Evolutionary conservation across 2,113 vertebrate genomes (phyloP).

Genomic region (Psammodynastes pulverulentus): DNA sequence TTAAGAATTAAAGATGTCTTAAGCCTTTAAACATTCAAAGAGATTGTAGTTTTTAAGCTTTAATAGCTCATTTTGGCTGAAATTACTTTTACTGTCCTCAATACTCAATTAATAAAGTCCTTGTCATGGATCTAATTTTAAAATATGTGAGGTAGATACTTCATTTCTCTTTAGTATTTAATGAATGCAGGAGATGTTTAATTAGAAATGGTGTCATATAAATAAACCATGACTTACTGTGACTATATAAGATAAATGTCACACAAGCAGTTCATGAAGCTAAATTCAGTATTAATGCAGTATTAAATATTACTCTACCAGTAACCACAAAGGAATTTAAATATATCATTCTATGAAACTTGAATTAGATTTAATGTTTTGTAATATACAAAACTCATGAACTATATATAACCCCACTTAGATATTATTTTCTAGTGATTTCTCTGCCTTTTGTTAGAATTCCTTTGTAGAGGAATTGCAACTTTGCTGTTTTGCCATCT

Average conservation of each 20-base stretch:
- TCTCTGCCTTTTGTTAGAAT: not conserved
- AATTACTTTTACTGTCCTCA: slow-evolving; percentile 40
- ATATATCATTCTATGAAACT: slow-evolving; percentile 30
- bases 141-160: slow-evolving; percentile 30
- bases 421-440: not conserved
- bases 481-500: not conserved
- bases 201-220: slow-evolving; percentile 48
- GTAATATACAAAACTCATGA: not conserved
- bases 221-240: slow-evolving; percentile 46
- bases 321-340: slow-evolving; percentile 31
- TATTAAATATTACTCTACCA: not conserved
- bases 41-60: not conserved
- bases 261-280: slow-evolving; percentile 13
- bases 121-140: slow-evolving; percentile 44
- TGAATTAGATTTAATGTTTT: not conserved
- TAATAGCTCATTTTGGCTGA: slow-evolving; percentile 34
- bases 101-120: slow-evolving; percentile 43
- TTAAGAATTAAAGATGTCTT: not conserved
- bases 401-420: not conserved
- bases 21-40: not conserved
- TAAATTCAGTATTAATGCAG: slow-evolving; percentile 23
- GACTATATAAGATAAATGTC: slow-evolving; percentile 26
- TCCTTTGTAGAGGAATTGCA: not conserved
- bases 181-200: slow-evolving; percentile 37
- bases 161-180: slow-evolving; percentile 37